These are phyloP conservation scores for Labeo catla DNA, from an alignment of 2,113 vertebrate genomes.

Conservation along the genomic window DNA sequence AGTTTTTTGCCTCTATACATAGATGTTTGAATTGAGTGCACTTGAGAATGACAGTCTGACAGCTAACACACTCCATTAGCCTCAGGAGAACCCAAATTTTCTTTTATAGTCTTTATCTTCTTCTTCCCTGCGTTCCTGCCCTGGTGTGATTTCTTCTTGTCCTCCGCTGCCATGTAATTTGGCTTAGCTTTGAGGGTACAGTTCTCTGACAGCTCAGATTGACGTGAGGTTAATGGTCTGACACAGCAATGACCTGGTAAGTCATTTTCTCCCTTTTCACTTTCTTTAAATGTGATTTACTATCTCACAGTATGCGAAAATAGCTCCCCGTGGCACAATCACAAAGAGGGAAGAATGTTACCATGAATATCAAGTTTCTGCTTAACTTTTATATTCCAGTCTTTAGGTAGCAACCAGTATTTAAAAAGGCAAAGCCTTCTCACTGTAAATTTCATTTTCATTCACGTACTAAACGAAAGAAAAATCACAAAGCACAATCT, in stretches of 20 bases:
- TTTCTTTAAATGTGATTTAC: constrained; percentile 10
- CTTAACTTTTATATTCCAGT: not conserved
- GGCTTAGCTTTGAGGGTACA: not conserved
- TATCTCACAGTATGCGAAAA: not conserved
- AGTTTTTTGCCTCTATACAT: not conserved
- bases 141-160: not conserved
- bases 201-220: constrained; percentile 19
- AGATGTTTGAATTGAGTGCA: not conserved
- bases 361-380: not conserved
- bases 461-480: too few species aligned
- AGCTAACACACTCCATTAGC: not conserved
- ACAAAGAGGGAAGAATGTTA: not conserved
- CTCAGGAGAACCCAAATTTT: not conserved
- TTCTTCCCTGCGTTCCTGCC: not conserved
- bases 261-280: not conserved
- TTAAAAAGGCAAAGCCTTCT: not conserved
- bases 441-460: not conserved
- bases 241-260: not conserved
- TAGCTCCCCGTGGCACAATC: not conserved
- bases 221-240: not conserved
- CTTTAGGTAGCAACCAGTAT: not conserved
- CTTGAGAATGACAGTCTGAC: not conserved
- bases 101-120: not conserved
- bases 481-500: too few species aligned
- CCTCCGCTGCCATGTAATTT: not conserved